Evolutionary conservation across 2,797 vertebrate genomes (phyloP).

Genomic region (Limnodromus scolopaceus): DNA sequence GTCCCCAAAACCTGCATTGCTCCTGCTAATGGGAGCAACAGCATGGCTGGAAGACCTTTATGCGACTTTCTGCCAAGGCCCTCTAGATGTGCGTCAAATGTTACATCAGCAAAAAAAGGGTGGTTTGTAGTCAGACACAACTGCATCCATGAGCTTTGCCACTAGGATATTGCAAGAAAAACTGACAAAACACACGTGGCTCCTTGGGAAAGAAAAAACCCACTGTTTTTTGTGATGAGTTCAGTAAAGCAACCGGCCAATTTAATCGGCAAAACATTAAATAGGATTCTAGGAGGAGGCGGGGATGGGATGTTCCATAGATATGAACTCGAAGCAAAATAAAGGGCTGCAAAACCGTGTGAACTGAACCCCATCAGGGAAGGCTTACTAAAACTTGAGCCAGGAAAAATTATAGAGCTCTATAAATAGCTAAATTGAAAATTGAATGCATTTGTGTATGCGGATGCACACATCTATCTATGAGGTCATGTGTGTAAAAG

Average conservation of each 20-base stretch:
- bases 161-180: neutral
- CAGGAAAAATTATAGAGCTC: slow-evolving; percentile 56
- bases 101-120: neutral
- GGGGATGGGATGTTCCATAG: neutral
- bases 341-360: neutral
- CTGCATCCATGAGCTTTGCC: neutral
- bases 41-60: neutral
- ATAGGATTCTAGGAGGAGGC: neutral
- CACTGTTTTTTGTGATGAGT: neutral
- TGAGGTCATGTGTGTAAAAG: slow-evolving; percentile 25
- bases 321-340: neutral
- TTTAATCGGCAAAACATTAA: neutral
- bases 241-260: neutral
- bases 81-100: neutral
- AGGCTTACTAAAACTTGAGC: slow-evolving; percentile 27
- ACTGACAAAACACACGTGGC: neutral
- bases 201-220: neutral
- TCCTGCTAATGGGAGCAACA: neutral
- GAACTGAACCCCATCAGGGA: slow-evolving; percentile 33
- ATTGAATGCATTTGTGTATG: slow-evolving; percentile 37
- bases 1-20: neutral
- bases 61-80: neutral
- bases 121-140: neutral
- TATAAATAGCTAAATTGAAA: slow-evolving; percentile 65
- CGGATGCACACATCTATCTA: slow-evolving; percentile 24